phyloP scores from a whole-genome alignment of 2,888 invertebrate species.

The Polydrusus cervinus region DNA sequence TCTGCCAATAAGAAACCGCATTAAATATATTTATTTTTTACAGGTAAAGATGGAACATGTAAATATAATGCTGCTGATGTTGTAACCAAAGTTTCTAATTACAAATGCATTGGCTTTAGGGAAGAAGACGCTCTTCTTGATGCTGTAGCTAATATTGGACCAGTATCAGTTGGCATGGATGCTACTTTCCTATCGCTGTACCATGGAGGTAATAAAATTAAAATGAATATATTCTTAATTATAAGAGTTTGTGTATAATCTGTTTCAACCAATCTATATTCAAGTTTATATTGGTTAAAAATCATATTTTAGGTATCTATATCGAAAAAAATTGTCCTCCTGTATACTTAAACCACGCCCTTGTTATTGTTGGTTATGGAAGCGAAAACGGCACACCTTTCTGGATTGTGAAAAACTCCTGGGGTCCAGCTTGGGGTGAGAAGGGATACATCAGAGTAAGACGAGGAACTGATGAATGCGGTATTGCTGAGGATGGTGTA shows the following conservation, averaged over 20 bases:
- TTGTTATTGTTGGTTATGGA: slow-evolving; percentile 46
- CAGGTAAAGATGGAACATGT: slow-evolving; percentile 41
- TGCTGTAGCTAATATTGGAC: slow-evolving; percentile 41
- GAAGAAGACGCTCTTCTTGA: slow-evolving; percentile 46
- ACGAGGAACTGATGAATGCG: slow-evolving; percentile 40
- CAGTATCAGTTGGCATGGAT: slow-evolving; percentile 49
- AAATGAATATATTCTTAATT: neutral
- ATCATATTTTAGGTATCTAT: slow-evolving; percentile 12
- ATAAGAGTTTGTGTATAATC: no score
- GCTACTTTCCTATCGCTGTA: slow-evolving; percentile 26
- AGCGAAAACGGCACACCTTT: slow-evolving; percentile 31
- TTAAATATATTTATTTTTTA: neutral
- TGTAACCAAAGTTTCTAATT: slow-evolving; percentile 31
- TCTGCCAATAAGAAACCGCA: neutral
- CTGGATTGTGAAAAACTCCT: slow-evolving; percentile 48
- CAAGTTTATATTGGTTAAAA: neutral
- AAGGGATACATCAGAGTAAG: slow-evolving; percentile 33
- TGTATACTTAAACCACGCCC: slow-evolving; percentile 26
- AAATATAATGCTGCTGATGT: slow-evolving; percentile 31
- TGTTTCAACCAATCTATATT: no score
- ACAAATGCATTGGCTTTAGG: slow-evolving; percentile 8
- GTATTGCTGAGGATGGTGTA: slow-evolving; percentile 28
- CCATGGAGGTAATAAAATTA: slow-evolving; percentile 31
- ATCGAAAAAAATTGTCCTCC: neutral
- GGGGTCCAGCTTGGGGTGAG: slow-evolving; percentile 45